A percentile compares a stretch with the other conserved stretches of the same genome.
These are phyloP conservation scores for Remorina albescens DNA, from an alignment of 2,797 vertebrate species.

Conservation along the genomic window DNA sequence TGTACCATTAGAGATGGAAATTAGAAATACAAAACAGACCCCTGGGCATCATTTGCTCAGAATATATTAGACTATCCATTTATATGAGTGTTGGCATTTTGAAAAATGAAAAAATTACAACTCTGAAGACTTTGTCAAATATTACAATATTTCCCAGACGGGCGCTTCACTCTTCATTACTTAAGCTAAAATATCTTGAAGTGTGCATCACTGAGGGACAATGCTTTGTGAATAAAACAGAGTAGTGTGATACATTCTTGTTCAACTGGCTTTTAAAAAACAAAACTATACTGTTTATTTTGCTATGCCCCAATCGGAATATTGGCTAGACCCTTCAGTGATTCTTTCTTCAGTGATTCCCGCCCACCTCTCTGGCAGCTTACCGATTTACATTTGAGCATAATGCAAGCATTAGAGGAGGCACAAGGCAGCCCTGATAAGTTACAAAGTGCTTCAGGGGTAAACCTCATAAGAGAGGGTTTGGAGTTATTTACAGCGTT, in stretches of 20 bases:
- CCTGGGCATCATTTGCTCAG: conserved; percentile 74
- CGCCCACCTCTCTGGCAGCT: conserved; percentile 88
- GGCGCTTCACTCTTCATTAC: conserved; percentile 33
- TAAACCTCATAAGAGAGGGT: conserved; percentile 89
- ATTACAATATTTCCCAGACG: conserved; percentile 14
- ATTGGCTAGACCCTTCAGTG: conserved; percentile 85
- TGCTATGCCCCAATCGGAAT: conserved; percentile 81
- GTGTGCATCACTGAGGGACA: conserved; percentile 43
- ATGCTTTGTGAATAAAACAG: conserved; percentile 67
- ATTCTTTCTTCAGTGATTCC: conserved; percentile 84
- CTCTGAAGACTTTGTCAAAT: conserved; percentile 49
- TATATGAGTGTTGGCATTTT: conserved; percentile 55
- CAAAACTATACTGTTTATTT: conserved; percentile 82
- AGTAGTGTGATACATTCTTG: conserved; percentile 69
- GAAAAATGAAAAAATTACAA: conserved; percentile 45
- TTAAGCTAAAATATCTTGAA: conserved; percentile 32
- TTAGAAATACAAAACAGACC: conserved; percentile 84
- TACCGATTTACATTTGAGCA: conserved; percentile 89
- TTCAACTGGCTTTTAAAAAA: conserved; percentile 68
- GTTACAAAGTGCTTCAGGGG: conserved; percentile 89
- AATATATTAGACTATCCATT: conserved; percentile 74
- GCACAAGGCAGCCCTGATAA: conserved; percentile 89
- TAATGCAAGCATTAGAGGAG: conserved; percentile 88
- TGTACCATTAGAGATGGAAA: conserved; percentile 87
- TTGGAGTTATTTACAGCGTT: conserved; percentile 90